A percentile compares a stretch with the other conserved stretches of the same genome.
Evolutionary conservation across 2,113 vertebrate species (phyloP).

Genomic region (Regulus satrapa): DNA sequence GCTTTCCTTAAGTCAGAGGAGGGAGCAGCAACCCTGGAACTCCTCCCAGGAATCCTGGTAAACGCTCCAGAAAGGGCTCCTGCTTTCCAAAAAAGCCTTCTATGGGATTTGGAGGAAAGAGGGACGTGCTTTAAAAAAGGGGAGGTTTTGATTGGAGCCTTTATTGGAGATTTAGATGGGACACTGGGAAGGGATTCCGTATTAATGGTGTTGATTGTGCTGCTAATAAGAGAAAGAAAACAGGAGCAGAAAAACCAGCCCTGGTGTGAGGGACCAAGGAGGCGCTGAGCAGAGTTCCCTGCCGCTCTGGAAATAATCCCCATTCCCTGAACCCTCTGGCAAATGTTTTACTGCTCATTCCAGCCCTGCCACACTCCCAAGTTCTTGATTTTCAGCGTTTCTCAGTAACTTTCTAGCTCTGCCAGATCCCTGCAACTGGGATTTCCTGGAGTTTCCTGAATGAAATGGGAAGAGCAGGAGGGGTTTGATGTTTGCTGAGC

Average conservation of each 20-base stretch:
- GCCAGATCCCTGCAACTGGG: neutral
- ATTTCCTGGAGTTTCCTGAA: neutral
- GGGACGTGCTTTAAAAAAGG: neutral
- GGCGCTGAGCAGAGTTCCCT: neutral
- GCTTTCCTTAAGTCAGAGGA: neutral
- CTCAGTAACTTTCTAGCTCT: neutral
- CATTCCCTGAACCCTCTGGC: neutral
- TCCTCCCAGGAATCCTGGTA: fast-evolving
- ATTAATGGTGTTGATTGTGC: neutral
- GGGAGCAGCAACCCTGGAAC: neutral
- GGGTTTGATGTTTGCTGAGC: neutral
- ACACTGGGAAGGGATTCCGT: neutral
- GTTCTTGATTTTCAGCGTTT: neutral
- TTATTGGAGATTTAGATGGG: neutral
- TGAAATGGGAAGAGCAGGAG: neutral
- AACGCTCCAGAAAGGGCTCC: neutral
- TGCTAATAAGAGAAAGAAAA: neutral
- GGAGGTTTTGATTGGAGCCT: neutral
- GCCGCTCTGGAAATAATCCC: neutral
- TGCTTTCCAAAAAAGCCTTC: neutral
- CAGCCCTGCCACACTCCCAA: neutral
- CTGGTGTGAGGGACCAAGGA: neutral
- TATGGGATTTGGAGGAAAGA: neutral
- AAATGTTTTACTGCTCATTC: neutral
- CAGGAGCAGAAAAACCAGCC: neutral